A percentile compares a stretch with the other conserved stretches of the same genome.
These are phyloP conservation scores for Malurus melanocephalus DNA, from an alignment of 2,113 vertebrate genomes.

Conservation along the genomic window DNA sequence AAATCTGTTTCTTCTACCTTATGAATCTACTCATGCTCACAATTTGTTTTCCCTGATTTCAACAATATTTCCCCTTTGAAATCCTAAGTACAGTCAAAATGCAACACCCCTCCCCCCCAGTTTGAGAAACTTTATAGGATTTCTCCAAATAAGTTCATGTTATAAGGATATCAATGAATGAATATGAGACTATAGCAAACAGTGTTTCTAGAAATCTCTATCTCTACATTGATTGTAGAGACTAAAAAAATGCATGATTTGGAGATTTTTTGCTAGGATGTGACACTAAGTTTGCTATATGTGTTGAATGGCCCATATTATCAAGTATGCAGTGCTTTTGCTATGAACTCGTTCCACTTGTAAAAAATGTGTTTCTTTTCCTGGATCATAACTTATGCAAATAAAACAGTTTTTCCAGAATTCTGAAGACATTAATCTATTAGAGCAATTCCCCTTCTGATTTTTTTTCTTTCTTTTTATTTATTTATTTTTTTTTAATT, in stretches of 20 bases:
- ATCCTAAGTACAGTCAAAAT: background rate
- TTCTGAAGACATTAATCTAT: background rate
- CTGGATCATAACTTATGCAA: background rate
- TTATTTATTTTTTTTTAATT: background rate
- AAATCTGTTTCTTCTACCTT: background rate
- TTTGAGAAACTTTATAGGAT: background rate
- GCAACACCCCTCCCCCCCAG: background rate
- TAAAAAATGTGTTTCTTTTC: background rate
- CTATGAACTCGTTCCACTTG: background rate
- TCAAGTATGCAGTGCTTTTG: background rate
- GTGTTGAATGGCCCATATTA: background rate
- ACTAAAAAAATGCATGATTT: background rate
- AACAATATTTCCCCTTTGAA: background rate
- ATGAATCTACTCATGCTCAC: background rate
- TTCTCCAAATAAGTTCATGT: background rate
- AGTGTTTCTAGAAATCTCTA: background rate
- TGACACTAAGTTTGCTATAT: background rate
- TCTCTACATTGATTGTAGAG: background rate
- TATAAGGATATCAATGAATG: background rate
- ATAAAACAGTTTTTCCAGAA: background rate
- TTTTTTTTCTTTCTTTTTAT: background rate
- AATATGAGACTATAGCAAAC: background rate
- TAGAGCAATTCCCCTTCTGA: background rate
- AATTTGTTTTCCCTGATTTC: background rate
- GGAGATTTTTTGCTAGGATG: background rate